Conservation (phyloP, 2,797 vertebrate species). For the Siniperca obscura region DNA sequence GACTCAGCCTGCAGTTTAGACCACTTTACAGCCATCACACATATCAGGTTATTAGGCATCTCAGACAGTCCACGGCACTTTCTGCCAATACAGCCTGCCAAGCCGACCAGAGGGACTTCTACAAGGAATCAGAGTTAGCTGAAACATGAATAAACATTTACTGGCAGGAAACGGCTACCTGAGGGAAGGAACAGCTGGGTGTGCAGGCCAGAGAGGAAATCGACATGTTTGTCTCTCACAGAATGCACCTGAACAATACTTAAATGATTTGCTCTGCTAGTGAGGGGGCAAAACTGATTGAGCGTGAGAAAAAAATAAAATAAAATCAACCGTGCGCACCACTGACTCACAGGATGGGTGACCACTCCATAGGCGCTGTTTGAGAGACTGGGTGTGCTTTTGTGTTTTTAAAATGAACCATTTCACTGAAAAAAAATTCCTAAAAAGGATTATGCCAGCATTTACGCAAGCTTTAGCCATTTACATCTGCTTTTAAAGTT, state of each 20-base stretch:
- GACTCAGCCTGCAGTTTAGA: conserved; percentile 36
- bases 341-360: conserved; percentile 6
- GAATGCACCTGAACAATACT: conserved; percentile 5
- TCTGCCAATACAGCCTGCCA: not conserved
- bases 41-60: conserved; percentile 17
- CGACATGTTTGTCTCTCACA: not conserved
- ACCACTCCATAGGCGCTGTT: not conserved
- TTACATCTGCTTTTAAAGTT: not conserved
- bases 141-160: conserved; percentile 6
- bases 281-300: not conserved
- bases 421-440: not conserved
- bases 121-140: not conserved
- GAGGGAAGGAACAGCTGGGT: not conserved
- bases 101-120: conserved; percentile 14
- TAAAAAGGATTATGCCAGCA: not conserved
- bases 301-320: not conserved
- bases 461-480: not conserved
- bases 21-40: conserved; percentile 44
- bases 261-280: not conserved
- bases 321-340: conserved; percentile 4
- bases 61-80: not conserved
- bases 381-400: not conserved
- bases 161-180: not conserved
- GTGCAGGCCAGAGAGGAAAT: not conserved
- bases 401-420: not conserved